Base-by-base conservation (phyloP, 30 jellyfish, hydroid and myxozoan genomes). In the Nemopilema nomurai region DNA sequence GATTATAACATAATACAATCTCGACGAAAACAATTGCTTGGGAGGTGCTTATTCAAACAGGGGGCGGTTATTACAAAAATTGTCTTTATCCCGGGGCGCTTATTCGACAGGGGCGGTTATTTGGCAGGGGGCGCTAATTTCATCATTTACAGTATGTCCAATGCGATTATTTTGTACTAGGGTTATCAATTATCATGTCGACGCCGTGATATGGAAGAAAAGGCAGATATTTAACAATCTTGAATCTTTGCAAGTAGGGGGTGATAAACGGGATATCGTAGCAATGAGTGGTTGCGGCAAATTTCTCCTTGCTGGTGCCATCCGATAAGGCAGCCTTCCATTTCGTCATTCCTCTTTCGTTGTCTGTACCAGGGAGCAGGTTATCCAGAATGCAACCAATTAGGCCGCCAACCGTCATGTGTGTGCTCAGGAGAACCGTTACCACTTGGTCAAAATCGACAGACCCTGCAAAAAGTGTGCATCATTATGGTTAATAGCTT, bases 351-450 rank as follows among this genome's bases (percentile, higher is more conserved):
- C 98, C 98, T 63, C 98, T 57, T 52, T 93, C 98, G 51, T 88
- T 89, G 1, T 27, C 27, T 16, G 98, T 82, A 0, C 98, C 98
- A 9, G 98, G 98, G 32, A 93, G 70, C 41, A 89, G 32, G 81
- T 93, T 93, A 71, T 93, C 98, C 16, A 93, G 87, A 49, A 88
- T 22, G 67, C 88, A 88, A 21, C 97, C 98, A 52, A 91, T 78
- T 22, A 84, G 18, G 28, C 98, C 98, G 20, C 97, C 97, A 13
- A 93, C 97, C 9, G 95, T 94, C 98, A 93, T 93, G 67, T 87
- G 86, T 22, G 98, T 93, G 74, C 91, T 76, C 88, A 93, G 87
- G 23, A 93, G 29, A 0, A 93, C 98, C 9, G 90, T 81, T 6
- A 80, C 29, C 69, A 93, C 80, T 72, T 93, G 98, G 81, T 85